Evolutionary conservation across 2,797 vertebrate species (phyloP).

Genomic region (Aeoliscus strigatus): DNA sequence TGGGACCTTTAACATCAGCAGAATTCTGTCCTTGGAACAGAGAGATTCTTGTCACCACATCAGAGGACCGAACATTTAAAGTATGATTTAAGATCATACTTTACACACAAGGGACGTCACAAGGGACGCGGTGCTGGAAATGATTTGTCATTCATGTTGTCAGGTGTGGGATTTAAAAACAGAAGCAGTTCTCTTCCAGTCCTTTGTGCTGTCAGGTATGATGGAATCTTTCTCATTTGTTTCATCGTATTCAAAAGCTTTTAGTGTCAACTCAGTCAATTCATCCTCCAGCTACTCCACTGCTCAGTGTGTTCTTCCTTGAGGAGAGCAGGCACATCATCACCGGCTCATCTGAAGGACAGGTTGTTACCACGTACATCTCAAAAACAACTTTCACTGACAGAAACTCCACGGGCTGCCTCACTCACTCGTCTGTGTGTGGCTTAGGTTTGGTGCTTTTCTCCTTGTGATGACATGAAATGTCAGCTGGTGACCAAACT

Average conservation of each 20-base stretch:
- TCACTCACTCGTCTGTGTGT: conserved; percentile 5
- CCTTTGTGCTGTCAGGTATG: conserved; percentile 84
- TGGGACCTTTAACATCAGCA: conserved; percentile 78
- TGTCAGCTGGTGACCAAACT: conserved; percentile 75
- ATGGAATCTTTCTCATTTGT: too few species aligned
- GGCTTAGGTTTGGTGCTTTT: conserved; percentile 83
- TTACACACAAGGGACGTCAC: too few species aligned
- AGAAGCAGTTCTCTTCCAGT: conserved; percentile 72
- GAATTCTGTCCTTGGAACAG: conserved; percentile 83
- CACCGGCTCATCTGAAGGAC: conserved; percentile 80
- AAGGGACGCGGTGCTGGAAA: too few species aligned
- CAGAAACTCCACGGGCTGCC: not conserved
- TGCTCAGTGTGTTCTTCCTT: conserved; percentile 76
- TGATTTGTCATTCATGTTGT: not conserved
- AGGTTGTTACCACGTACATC: conserved; percentile 67
- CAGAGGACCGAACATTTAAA: conserved; percentile 90
- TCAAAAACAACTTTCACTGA: not conserved
- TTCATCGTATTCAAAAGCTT: too few species aligned
- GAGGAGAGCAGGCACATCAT: conserved; percentile 74
- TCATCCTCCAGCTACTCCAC: conserved; percentile 77
- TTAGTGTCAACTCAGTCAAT: too few species aligned
- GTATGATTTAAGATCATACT: too few species aligned
- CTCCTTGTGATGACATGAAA: conserved; percentile 68
- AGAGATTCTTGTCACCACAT: conserved; percentile 77
- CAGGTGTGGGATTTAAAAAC: conserved; percentile 83